Evolutionary conservation across 1,140 invertebrate species (phyloP).

Genomic region (Drosophila parabipectinata): DNA sequence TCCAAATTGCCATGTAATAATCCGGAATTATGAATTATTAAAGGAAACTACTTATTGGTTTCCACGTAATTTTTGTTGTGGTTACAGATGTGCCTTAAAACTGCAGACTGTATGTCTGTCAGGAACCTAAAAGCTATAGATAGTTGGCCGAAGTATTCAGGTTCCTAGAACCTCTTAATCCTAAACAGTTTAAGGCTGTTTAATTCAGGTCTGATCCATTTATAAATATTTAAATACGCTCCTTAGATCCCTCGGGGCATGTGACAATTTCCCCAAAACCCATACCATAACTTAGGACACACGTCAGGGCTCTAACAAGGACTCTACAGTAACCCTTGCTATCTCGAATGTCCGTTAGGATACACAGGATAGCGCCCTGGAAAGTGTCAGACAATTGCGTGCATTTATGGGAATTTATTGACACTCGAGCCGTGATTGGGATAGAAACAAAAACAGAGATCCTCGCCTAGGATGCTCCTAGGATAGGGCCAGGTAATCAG

Average conservation of each 20-base stretch:
- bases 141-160: not conserved
- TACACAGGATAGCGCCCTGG: conserved; percentile 39
- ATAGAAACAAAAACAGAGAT: conserved; percentile 36
- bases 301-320: conserved; percentile 27
- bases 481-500: conserved; percentile 37
- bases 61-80: conserved; percentile 60
- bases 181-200: too few relatives aligned
- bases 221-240: conserved; percentile 17
- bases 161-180: not conserved
- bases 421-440: conserved; percentile 61
- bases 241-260: conserved; percentile 7
- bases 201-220: not conserved
- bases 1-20: conserved; percentile 75
- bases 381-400: conserved; percentile 67
- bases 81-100: conserved; percentile 43
- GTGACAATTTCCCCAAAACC: conserved; percentile 42
- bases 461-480: conserved; percentile 14
- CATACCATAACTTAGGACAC: conserved; percentile 62
- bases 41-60: conserved; percentile 49
- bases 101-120: conserved; percentile 57
- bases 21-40: conserved; percentile 61
- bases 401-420: conserved; percentile 71
- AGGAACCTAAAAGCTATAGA: not conserved
- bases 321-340: not conserved
- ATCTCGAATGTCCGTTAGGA: conserved; percentile 44